A percentile compares a stretch with the other conserved stretches of the same genome.
These are phyloP conservation scores for Chouioia cunea DNA, from an alignment of 2,888 invertebrate species.

Conservation along the genomic window DNA sequence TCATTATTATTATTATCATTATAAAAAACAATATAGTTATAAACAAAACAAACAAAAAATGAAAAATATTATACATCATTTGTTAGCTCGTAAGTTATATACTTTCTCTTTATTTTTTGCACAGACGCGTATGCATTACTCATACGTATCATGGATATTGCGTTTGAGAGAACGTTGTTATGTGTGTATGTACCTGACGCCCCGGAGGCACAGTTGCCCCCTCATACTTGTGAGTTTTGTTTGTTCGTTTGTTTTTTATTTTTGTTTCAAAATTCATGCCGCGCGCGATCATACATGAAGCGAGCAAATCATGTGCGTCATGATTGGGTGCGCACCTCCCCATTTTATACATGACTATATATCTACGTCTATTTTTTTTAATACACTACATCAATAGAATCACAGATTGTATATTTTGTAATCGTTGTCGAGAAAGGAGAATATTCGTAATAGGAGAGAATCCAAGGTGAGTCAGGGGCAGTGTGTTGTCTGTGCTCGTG, in stretches of 20 bases:
- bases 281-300: constrained; percentile 23
- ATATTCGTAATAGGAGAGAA: background rate
- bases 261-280: background rate
- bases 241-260: background rate
- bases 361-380: constrained; percentile 19
- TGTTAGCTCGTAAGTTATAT: constrained; percentile 1
- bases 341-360: constrained; percentile 46
- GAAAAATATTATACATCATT: too few species aligned
- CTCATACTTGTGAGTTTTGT: constrained; percentile 40
- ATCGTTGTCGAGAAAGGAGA: too few species aligned
- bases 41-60: too few species aligned
- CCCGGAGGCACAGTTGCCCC: constrained; percentile 53
- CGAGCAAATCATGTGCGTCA: constrained; percentile 49
- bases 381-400: background rate
- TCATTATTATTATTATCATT: constrained; percentile 31
- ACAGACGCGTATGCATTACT: constrained; percentile 44
- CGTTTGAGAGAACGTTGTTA: constrained; percentile 38
- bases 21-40: too few species aligned
- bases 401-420: too few species aligned
- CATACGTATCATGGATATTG: constrained; percentile 50
- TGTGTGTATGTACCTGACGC: constrained; percentile 62
- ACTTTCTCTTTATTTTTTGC: constrained; percentile 43
- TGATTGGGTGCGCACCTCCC: constrained; percentile 66
- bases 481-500: constrained; percentile 50
- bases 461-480: constrained; percentile 52